Percentiles rank a stretch among this genome's conserved stretches.
Conservation (phyloP, 2,113 vertebrate species). For the Callipepla squamata region DNA sequence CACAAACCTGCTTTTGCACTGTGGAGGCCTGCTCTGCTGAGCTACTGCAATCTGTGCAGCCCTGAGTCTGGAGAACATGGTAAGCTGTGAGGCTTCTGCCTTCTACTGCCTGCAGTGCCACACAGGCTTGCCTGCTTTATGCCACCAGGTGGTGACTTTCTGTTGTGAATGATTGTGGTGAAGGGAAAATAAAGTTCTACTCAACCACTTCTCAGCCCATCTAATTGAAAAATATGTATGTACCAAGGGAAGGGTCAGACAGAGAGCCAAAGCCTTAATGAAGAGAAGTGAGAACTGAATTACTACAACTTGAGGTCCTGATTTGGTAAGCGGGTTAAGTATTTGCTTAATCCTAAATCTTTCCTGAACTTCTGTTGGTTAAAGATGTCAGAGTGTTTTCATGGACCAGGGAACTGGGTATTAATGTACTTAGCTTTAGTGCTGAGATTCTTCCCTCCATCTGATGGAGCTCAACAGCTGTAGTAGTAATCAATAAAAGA, state of each 20-base stretch:
- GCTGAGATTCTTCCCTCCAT: not conserved
- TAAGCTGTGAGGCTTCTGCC: not conserved
- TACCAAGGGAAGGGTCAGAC: not conserved
- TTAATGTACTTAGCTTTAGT: fast-evolving
- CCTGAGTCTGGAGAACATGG: not conserved
- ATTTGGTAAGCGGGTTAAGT: not conserved
- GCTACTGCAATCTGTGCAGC: not conserved
- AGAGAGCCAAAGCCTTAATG: not conserved
- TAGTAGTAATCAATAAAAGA: not conserved
- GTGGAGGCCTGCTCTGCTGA: not conserved
- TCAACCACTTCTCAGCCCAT: not conserved
- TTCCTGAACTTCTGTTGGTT: not conserved
- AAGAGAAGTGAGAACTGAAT: not conserved
- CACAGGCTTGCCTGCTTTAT: not conserved
- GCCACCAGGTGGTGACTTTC: not conserved
- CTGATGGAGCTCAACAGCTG: not conserved
- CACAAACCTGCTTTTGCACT: not conserved
- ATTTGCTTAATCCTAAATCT: not conserved
- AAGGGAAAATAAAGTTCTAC: not conserved
- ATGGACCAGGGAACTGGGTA: not conserved
- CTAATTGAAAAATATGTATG: fast-evolving
- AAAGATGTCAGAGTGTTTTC: not conserved
- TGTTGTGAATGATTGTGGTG: not conserved
- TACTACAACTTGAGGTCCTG: not conserved
- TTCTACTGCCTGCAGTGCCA: not conserved